phyloP scores from a whole-genome alignment of 37 sponge, comb jelly and placozoan species.

The Bolinopsis microptera region DNA sequence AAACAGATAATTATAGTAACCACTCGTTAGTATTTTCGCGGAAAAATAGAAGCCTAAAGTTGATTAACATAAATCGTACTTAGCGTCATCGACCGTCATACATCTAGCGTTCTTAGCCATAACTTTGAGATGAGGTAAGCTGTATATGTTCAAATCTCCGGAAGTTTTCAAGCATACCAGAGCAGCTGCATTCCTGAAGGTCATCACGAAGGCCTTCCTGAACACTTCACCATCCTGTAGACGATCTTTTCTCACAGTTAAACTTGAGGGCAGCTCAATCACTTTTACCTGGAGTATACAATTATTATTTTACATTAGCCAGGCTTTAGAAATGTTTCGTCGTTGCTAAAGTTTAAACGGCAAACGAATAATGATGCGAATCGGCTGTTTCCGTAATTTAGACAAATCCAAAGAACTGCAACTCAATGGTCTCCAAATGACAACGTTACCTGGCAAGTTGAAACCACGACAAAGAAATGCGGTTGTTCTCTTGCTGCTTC shows the following conservation, averaged over 20 bases:
- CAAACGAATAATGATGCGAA: no score
- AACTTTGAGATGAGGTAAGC: slow-evolving; percentile 17
- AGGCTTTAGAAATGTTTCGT: no score
- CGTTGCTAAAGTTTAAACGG: no score
- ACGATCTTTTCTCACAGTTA: slow-evolving; percentile 52
- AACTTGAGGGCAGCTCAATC: slow-evolving; percentile 46
- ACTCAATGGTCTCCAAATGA: no score
- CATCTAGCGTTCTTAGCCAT: slow-evolving; percentile 61
- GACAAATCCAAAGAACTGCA: no score
- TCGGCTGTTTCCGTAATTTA: no score
- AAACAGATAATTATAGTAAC: not conserved
- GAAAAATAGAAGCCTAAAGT: no score
- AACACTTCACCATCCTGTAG: not conserved
- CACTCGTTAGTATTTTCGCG: not conserved
- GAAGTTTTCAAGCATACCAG: slow-evolving; percentile 50
- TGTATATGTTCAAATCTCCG: slow-evolving; percentile 46
- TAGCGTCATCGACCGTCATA: not conserved
- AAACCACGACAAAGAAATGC: slow-evolving; percentile 33
- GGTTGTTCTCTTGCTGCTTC: slow-evolving; percentile 22
- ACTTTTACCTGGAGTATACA: slow-evolving; percentile 59
- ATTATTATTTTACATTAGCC: no score
- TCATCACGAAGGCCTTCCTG: slow-evolving; percentile 47
- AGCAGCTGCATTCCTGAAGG: slow-evolving; percentile 34
- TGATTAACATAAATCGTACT: not conserved
- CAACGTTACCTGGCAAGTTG: slow-evolving; percentile 50